Conservation (phyloP, 1,140 invertebrate genomes). For the Elysia chlorotica region DNA sequence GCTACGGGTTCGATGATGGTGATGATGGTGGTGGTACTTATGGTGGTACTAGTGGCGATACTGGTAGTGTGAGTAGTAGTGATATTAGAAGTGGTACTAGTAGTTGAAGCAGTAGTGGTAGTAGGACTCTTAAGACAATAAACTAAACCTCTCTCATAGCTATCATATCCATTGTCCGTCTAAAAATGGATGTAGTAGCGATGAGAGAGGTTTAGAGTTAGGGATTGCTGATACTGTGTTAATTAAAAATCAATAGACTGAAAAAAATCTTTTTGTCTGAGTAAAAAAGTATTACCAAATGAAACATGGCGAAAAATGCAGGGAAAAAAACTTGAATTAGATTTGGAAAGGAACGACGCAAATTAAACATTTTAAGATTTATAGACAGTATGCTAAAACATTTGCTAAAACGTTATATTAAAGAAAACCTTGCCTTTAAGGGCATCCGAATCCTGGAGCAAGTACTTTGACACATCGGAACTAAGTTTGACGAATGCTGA, state of each 20-base stretch:
- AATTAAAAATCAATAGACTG: too few species aligned
- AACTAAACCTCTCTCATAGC: not conserved
- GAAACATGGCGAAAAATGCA: too few species aligned
- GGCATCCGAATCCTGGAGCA: not conserved
- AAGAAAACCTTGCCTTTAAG: not conserved
- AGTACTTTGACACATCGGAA: not conserved
- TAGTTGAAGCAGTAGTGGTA: not conserved
- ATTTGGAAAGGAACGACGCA: not conserved
- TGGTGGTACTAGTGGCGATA: not conserved
- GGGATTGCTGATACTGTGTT: too few species aligned
- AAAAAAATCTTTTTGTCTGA: not conserved
- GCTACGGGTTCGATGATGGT: too few species aligned
- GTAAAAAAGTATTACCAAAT: too few species aligned
- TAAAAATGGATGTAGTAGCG: too few species aligned
- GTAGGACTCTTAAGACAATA: too few species aligned
- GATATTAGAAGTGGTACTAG: not conserved
- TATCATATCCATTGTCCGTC: too few species aligned
- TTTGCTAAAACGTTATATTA: too few species aligned
- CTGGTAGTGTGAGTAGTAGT: not conserved
- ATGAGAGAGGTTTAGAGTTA: too few species aligned
- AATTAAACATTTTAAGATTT: too few species aligned
- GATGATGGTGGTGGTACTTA: not conserved
- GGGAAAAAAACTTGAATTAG: not conserved
- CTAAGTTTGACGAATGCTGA: not conserved
- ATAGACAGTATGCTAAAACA: too few species aligned